Evolutionary conservation across 2,888 invertebrate species (phyloP).

Genomic region (Agrochola litura): DNA sequence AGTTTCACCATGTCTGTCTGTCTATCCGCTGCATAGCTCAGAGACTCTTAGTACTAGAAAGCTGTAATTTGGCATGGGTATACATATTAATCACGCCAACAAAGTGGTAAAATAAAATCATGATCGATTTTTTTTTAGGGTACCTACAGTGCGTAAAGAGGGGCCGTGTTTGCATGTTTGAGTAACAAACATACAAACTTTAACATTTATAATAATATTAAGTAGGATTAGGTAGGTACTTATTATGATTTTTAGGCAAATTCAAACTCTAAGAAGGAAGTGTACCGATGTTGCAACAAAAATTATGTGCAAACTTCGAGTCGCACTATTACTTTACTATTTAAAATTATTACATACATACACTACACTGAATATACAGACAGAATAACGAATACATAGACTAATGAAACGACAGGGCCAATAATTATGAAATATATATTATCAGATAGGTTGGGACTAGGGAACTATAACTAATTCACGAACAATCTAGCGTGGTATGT

Average conservation of each 20-base stretch:
- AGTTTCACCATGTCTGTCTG: too few relatives aligned
- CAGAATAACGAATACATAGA: background rate
- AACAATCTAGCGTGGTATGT: constrained; percentile 48
- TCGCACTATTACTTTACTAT: background rate
- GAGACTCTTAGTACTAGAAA: too few relatives aligned
- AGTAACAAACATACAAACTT: too few relatives aligned
- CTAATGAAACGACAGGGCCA: constrained; percentile 36
- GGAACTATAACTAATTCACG: constrained; percentile 53
- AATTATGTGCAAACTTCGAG: background rate
- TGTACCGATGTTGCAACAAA: background rate
- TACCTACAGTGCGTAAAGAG: too few relatives aligned
- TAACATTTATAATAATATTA: too few relatives aligned
- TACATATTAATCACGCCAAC: too few relatives aligned
- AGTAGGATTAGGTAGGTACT: background rate
- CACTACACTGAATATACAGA: background rate
- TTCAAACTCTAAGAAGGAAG: background rate
- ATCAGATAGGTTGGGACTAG: constrained; percentile 27
- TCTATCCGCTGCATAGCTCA: too few relatives aligned
- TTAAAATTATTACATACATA: background rate
- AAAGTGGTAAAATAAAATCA: too few relatives aligned
- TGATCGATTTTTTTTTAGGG: too few relatives aligned
- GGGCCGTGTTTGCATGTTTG: too few relatives aligned
- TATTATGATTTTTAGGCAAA: background rate
- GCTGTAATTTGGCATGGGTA: too few relatives aligned
- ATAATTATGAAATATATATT: constrained; percentile 49